Base-by-base conservation (phyloP, 2,888 invertebrate species). In the Eurytoma californica region DNA sequence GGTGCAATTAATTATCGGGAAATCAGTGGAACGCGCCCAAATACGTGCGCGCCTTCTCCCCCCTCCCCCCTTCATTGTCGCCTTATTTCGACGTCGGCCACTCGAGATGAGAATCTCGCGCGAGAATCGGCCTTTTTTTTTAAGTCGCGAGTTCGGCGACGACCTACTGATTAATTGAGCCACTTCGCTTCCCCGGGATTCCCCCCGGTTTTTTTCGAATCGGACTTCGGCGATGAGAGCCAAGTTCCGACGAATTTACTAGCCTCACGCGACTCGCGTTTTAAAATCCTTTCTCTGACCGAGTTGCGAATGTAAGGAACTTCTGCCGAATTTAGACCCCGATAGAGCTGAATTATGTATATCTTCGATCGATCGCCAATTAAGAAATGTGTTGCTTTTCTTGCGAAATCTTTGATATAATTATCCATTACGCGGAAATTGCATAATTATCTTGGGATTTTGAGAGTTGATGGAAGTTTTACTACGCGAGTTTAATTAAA, bases 111-210 rank as follows among this genome's bases (percentile, higher is more conserved):
- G 75, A 79, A 79, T 79, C 55, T 57, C 61, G 18, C 67, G 72
- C 72, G 75, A 75, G 39, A 39, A 39, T 39, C 39, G 39, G 9
- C 39, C 39, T 39, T 39, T 39, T 24, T 24, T 24, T 39, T 39
- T 39, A 39, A 7, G 39, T 9, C 39, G 39, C 39, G 5, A 9
- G 39, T 39, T 39, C 39, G 9, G 39, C 63, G 58, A 20, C 16
- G 53, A 79, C 74, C 72, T 75, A 47, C n/a, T 61, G 76, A 76
- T 80, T 80, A 80, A 72, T 72, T 76, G 67, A 68, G 76, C 20
- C 60, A 39, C 39, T 39, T 51, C 53, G 51, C 51, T 61, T 75
- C 47, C 28, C 53, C 30, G 2, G n/a, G 51, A 9, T 57, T 18
- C 13, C 16, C 30, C 9, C 39, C 39, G 30, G 3, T 24, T 61